phyloP scores from a whole-genome alignment of 2,797 vertebrate species.

The Spondyliosoma cantharus region DNA sequence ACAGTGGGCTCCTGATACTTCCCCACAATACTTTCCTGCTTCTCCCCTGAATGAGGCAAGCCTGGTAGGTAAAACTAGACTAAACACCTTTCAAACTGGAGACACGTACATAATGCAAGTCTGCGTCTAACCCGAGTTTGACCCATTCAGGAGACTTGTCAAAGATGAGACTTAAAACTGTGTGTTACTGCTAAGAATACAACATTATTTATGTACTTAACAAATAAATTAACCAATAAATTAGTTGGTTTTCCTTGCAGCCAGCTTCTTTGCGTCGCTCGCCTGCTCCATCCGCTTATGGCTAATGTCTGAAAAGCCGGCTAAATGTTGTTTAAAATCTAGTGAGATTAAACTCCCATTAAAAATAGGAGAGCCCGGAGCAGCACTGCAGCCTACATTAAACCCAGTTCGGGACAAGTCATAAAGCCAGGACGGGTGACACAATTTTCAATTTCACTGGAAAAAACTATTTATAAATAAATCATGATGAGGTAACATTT shows the following conservation, averaged over 20 bases:
- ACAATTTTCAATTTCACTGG: too few species aligned
- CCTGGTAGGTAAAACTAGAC: constrained; percentile 12
- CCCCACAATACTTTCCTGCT: constrained; percentile 30
- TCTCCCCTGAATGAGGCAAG: constrained; percentile 3
- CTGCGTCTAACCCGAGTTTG: background rate
- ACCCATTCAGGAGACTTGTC: background rate
- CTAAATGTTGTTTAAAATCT: background rate
- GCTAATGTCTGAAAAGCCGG: background rate
- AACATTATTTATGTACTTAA: background rate
- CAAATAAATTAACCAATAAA: background rate
- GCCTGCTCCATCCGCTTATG: background rate
- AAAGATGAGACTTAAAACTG: background rate
- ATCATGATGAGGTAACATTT: too few species aligned
- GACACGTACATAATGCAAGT: background rate
- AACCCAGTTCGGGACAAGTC: background rate
- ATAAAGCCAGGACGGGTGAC: too few species aligned
- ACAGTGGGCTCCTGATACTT: constrained; percentile 52
- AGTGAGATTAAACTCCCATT: background rate
- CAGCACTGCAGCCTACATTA: background rate
- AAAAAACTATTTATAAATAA: too few species aligned
- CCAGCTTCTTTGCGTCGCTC: background rate
- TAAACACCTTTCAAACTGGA: constrained; percentile 19
- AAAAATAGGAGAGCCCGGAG: background rate
- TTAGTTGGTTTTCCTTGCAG: background rate
- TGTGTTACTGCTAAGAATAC: background rate